Evolutionary conservation across 2,113 vertebrate species (phyloP).

Genomic region (Pterocles gutturalis): DNA sequence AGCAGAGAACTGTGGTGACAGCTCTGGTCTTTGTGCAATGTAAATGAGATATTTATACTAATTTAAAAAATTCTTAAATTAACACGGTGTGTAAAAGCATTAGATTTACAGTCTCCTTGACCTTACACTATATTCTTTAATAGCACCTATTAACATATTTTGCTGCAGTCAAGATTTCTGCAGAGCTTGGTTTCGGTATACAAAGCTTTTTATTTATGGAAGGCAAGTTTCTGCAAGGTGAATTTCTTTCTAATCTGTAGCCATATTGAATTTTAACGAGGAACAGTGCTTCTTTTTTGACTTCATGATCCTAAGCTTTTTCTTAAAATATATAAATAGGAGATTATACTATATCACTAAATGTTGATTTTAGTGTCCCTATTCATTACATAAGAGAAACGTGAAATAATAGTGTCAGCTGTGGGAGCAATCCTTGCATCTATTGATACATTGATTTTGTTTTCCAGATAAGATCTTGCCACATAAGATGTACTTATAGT

Average conservation of each 20-base stretch:
- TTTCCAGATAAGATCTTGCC: not conserved
- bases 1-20: not conserved
- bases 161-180: slow-evolving; percentile 12
- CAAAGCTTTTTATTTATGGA: slow-evolving; percentile 30
- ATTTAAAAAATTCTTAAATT: not conserved
- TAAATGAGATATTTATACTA: slow-evolving; percentile 19
- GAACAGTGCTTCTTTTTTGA: not conserved
- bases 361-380: not conserved
- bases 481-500: not conserved
- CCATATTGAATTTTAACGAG: not conserved
- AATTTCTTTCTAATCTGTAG: not conserved
- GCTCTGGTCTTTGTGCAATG: not conserved
- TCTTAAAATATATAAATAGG: not conserved
- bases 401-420: not conserved
- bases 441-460: not conserved
- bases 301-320: not conserved
- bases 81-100: not conserved
- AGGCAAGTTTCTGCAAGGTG: not conserved
- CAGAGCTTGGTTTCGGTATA: not conserved
- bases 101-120: not conserved
- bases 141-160: slow-evolving; percentile 3
- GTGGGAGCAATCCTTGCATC: not conserved
- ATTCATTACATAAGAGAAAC: not conserved
- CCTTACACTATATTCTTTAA: not conserved
- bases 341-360: not conserved